These are phyloP conservation scores for Zaprionus gabonicus DNA, from an alignment of 1,140 invertebrate genomes.

Conservation along the genomic window DNA sequence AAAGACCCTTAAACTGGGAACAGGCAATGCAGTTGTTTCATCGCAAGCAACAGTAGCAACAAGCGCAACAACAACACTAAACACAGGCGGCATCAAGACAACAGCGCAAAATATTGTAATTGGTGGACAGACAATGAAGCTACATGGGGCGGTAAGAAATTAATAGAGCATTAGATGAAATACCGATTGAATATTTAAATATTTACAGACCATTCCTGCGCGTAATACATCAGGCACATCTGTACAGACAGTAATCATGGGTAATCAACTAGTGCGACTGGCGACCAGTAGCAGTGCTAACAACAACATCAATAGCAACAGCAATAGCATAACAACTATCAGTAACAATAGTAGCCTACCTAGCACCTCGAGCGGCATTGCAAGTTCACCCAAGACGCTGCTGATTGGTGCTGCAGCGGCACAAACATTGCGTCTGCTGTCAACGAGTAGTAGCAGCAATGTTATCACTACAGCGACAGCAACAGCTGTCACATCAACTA, in stretches of 20 bases:
- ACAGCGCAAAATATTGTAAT: slow-evolving; percentile 79
- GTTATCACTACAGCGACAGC: slow-evolving; percentile 23
- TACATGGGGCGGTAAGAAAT: slow-evolving; percentile 68
- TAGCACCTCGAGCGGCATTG: slow-evolving; percentile 36
- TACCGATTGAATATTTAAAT: background rate
- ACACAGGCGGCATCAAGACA: slow-evolving; percentile 33
- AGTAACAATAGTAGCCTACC: slow-evolving; percentile 25
- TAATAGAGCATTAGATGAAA: background rate
- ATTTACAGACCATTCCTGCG: slow-evolving; percentile 46
- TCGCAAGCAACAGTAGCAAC: slow-evolving; percentile 34
- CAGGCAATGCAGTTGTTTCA: slow-evolving; percentile 30
- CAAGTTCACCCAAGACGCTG: slow-evolving; percentile 66
- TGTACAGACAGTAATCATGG: slow-evolving; percentile 84
- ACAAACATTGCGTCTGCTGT: slow-evolving; percentile 68
- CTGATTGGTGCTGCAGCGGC: slow-evolving; percentile 62
- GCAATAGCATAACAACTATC: slow-evolving; percentile 24
- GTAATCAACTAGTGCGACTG: slow-evolving; percentile 81
- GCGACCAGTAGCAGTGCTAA: slow-evolving; percentile 55
- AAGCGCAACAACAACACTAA: slow-evolving; percentile 15
- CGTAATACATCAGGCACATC: slow-evolving; percentile 40
- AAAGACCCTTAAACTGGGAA: slow-evolving; percentile 58
- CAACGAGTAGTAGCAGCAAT: slow-evolving; percentile 39
- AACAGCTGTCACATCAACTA: slow-evolving; percentile 20
- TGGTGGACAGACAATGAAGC: slow-evolving; percentile 79
- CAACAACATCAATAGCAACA: slow-evolving; percentile 24